Evolutionary conservation across 2,113 vertebrate genomes (phyloP).

Genomic region (Anhinga rufa): DNA sequence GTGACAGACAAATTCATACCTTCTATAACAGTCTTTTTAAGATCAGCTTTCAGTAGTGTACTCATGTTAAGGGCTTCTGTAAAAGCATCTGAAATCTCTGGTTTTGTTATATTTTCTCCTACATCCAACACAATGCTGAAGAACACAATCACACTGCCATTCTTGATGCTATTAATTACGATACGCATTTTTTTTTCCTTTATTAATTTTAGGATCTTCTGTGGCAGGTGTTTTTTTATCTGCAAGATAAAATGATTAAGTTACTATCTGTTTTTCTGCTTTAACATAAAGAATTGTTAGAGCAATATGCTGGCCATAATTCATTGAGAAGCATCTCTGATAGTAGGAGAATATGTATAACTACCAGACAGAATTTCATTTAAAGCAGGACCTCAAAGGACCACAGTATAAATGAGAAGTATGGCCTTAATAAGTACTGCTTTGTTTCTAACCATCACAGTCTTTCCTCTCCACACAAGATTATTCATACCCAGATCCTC

Average conservation of each 20-base stretch:
- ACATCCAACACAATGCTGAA: not conserved
- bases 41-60: not conserved
- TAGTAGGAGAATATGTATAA: not conserved
- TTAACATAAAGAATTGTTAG: not conserved
- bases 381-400: not conserved
- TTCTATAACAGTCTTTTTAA: not conserved
- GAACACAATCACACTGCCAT: not conserved
- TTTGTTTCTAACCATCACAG: not conserved
- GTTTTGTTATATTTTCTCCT: not conserved
- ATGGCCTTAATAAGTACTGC: not conserved
- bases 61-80: conserved; percentile 9
- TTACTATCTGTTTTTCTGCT: not conserved
- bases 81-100: not conserved
- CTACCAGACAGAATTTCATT: not conserved
- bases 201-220: not conserved
- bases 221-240: not conserved
- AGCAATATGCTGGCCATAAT: not conserved
- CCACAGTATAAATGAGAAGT: not conserved
- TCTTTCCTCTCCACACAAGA: not conserved
- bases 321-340: not conserved
- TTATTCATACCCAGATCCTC: not conserved
- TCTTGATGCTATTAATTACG: not conserved
- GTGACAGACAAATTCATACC: not conserved
- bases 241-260: not conserved
- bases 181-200: not conserved